Evolutionary conservation across 1,140 invertebrate species (phyloP).

Genomic region (Diorhabda sublineata): DNA sequence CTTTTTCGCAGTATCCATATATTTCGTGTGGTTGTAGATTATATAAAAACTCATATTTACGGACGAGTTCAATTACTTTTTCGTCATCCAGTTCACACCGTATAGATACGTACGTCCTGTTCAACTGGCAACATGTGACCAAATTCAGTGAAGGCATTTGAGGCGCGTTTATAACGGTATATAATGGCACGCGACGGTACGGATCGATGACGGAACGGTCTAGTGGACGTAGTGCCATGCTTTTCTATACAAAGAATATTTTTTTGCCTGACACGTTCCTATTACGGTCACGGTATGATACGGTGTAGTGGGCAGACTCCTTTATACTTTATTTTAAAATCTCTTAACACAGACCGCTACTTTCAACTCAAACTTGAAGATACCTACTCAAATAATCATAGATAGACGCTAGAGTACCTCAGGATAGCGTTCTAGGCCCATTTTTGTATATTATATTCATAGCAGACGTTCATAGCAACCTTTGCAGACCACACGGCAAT

Average conservation of each 20-base stretch:
- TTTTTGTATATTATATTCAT: too few species aligned
- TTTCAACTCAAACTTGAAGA: too few species aligned
- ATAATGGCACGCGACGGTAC: constrained; percentile 3
- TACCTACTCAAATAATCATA: too few species aligned
- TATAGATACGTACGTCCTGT: neutral
- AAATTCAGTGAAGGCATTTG: neutral
- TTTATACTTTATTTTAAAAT: neutral
- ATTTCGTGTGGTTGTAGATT: neutral
- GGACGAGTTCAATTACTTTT: neutral
- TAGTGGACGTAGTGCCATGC: neutral
- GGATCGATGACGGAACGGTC: constrained; percentile 8
- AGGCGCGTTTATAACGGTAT: neutral
- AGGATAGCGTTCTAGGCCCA: too few species aligned
- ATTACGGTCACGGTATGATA: constrained; percentile 3
- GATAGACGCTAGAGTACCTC: too few species aligned
- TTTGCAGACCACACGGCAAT: too few species aligned
- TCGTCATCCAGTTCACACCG: neutral
- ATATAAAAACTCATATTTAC: neutral
- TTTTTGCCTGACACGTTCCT: neutral
- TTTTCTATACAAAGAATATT: constrained; percentile 6
- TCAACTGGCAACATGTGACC: neutral
- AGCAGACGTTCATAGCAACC: too few species aligned
- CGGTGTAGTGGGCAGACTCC: constrained; percentile 6
- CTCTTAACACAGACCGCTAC: too few species aligned
- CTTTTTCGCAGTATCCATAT: neutral